Evolutionary conservation across 2,113 vertebrate genomes (phyloP), one percentile per base, ranked within the genome.

Genomic region (Caloenas nicobarica): DNA sequence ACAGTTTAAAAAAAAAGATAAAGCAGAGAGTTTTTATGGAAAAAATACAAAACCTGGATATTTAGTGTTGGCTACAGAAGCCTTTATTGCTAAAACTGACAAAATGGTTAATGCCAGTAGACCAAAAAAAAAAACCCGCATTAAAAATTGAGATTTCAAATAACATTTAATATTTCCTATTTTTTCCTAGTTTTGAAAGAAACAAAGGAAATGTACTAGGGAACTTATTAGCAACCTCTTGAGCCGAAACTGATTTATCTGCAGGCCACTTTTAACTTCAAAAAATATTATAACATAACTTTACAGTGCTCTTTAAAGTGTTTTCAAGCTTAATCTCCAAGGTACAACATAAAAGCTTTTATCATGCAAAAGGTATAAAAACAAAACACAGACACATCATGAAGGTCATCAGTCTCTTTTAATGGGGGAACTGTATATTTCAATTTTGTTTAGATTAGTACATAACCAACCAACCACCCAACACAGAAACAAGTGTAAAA

Each of bases 301-400:
- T 56, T 51, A 56, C 22, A 62, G 31, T 83, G 25, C 8, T 81
- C 29, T 85, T 62, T 36, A 17, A 64, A 68, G 72, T 68, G 61
- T 48, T 90, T 95, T 62, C 42, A 65, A 78, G 68, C 61, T 88
- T 86, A 56, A 86, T 28, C 38, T 94, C 81, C 34, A 96, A 89
- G 74, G 86, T 88, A 92, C 53, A 96, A 97, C 62, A 87, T 69
- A 93, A 91, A 97, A 96, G 86, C 58, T 94, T 94, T 96, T 89
- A 88, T 92, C 97, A 97, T 97, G 97, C 97, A 98, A 96, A 97
- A 97, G 81, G 54, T 98, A 97, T 92, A 96, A 95, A 98, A 98
- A 98, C 97, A 98, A 98, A 98, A 98, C 98, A 98, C 98, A 97
- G 98, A 98, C 97, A 97, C 98, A 96, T 97, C 94, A 97, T 95